These are phyloP conservation scores for Engystomops pustulosus DNA, from an alignment of 2,113 vertebrate species.

Conservation along the genomic window DNA sequence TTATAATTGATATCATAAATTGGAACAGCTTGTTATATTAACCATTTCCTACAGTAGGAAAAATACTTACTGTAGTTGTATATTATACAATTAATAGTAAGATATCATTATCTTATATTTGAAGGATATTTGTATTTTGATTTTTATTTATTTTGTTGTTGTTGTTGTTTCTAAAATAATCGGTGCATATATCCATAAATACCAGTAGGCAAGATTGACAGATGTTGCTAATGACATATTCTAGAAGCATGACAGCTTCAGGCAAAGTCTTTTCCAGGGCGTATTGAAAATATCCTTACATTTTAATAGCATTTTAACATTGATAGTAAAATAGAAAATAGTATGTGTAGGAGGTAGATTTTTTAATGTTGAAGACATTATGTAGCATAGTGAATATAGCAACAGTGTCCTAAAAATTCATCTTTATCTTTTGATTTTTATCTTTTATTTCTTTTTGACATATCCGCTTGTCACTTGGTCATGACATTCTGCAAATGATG, in stretches of 20 bases:
- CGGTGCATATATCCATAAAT: conserved; percentile 48
- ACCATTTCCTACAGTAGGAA: background rate
- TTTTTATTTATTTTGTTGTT: background rate
- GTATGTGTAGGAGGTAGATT: background rate
- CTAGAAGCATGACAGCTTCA: conserved; percentile 32
- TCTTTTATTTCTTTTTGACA: conserved; percentile 63
- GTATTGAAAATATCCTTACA: conserved; percentile 8
- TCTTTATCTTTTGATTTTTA: conserved; percentile 58
- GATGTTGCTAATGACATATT: conserved; percentile 35
- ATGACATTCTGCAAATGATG: conserved; percentile 64
- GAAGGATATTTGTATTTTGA: background rate
- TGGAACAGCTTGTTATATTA: conserved; percentile 10
- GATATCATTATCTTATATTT: background rate
- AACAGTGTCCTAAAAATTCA: conserved; percentile 47
- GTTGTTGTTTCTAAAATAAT: conserved; percentile 5
- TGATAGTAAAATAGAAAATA: conserved; percentile 36
- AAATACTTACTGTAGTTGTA: background rate
- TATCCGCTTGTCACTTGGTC: conserved; percentile 59
- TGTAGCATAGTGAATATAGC: conserved; percentile 35
- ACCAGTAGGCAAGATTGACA: conserved; percentile 28
- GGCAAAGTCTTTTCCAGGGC: conserved; percentile 24
- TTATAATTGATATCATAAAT: background rate
- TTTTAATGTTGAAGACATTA: background rate
- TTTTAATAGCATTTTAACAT: conserved; percentile 38
- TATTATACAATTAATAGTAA: background rate